Evolutionary conservation across 2,797 vertebrate species (phyloP), one percentile per base, ranked within the genome.

Genomic region (Galago senegalensis): DNA sequence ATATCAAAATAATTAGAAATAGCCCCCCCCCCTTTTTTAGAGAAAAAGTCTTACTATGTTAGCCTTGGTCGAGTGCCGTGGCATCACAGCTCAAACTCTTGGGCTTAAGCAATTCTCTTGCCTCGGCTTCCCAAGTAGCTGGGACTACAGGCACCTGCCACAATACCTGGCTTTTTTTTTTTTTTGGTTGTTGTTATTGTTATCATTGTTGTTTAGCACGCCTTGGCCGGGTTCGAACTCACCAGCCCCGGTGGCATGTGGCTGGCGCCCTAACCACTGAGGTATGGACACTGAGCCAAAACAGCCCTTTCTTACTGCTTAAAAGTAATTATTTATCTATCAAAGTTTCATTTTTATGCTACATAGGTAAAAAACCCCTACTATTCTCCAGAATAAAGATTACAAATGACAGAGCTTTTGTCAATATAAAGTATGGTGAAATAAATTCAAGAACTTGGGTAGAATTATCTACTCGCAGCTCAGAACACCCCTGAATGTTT

Each of bases 361-460:
- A 2, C 25, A 16, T 72, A 2, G 23, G 7, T 72, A 31, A 85
- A 9, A 9, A 93, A 53, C 4, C 8, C 72, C 61, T 84, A 79
- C 34, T 56, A 73, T 58, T 58, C 29, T 89, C 37, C 88, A 5
- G 23, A 96, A 94, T 87, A 70, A 82, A 23, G 9, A 69, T 91
- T 63, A 87, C 9, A 91, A 94, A 75, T 46, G 27, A 46, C 3
- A 93, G 69, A 85, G 61, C 7, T 87, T 4, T 95, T 67, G 46
- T 85, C 46, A 87, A 60, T 43, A 84, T 91, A 87, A 56, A 96
- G 8, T 67, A 72, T 3, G 80, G 25, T 60, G 31, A 87, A 94
- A 96, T 89, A 46, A 83, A 93, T 86, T 83, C 75, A 92, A 91
- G 21, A 29, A 73, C 5, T 61, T 3, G 9, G 23, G 5, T n/a